phyloP scores from a whole-genome alignment of 2,797 vertebrate species.

The Gastrophryne carolinensis region DNA sequence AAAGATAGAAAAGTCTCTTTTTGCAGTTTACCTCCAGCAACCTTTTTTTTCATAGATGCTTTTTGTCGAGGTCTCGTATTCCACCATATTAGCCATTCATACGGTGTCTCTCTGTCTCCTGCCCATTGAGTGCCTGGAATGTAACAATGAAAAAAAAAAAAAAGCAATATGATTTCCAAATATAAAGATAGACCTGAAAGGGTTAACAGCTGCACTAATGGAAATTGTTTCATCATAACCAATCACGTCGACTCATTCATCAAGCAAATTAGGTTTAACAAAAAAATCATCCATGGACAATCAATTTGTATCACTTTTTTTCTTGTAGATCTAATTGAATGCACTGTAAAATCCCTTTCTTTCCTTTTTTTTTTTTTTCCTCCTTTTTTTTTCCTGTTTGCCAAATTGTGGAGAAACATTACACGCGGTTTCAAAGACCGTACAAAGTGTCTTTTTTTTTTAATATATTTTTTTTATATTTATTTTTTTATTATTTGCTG shows the following conservation, averaged over 20 bases:
- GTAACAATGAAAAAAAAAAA: constrained; percentile 53
- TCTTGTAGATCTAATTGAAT: constrained; percentile 64
- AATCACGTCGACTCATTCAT: constrained; percentile 51
- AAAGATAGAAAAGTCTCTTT: constrained; percentile 5
- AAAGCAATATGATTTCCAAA: constrained; percentile 72
- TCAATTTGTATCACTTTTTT: constrained; percentile 59
- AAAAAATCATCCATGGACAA: constrained; percentile 62
- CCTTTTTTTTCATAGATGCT: not conserved
- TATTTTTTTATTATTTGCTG: constrained; percentile 54
- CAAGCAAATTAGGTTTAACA: not conserved
- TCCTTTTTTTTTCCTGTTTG: constrained; percentile 50
- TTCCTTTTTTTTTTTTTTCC: constrained; percentile 46
- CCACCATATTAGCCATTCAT: not conserved
- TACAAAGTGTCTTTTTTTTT: constrained; percentile 63
- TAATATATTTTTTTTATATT: constrained; percentile 47
- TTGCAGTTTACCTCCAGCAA: constrained; percentile 43
- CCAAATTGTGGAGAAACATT: constrained; percentile 73
- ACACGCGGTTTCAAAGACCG: constrained; percentile 60
- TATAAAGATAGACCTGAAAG: constrained; percentile 61
- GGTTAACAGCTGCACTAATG: constrained; percentile 63
- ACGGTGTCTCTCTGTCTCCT: constrained; percentile 35
- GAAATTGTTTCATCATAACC: constrained; percentile 35
- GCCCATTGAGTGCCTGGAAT: constrained; percentile 70
- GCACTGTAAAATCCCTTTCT: constrained; percentile 66
- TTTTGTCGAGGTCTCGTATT: constrained; percentile 7